Conservation (phyloP, 2,888 invertebrate genomes). For the Tipula unca region DNA sequence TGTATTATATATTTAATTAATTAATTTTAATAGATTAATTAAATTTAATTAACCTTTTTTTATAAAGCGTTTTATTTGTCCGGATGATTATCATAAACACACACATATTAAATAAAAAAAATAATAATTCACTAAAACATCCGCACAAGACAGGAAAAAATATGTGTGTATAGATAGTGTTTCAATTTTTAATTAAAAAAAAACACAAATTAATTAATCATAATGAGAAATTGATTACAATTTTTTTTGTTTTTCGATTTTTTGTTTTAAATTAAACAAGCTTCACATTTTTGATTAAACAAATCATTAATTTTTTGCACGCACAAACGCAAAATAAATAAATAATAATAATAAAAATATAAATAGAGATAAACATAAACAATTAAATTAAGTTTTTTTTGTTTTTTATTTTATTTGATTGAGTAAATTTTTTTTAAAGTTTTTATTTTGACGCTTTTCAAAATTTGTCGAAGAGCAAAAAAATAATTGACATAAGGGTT, state of each 20-base stretch:
- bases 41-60: slow-evolving; percentile 15
- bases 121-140: background rate
- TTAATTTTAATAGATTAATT: slow-evolving; percentile 17
- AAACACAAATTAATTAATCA: slow-evolving; percentile 17
- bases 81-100: background rate
- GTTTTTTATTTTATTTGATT: background rate
- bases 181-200: slow-evolving; percentile 9
- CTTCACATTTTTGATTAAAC: background rate
- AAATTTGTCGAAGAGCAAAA: slow-evolving; percentile 8
- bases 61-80: background rate
- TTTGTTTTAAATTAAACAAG: background rate
- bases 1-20: background rate
- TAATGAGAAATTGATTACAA: slow-evolving; percentile 14
- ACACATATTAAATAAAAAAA: background rate
- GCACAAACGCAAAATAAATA: background rate
- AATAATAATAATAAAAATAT: slow-evolving; percentile 18
- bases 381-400: slow-evolving; percentile 14
- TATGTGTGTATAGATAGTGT: background rate
- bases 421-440: slow-evolving; percentile 3
- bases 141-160: background rate
- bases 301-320: background rate
- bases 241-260: background rate
- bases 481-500: background rate
- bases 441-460: slow-evolving; percentile 18
- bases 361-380: slow-evolving; percentile 14